phyloP scores from a whole-genome alignment of 2,888 invertebrate species.

The Brenthis daphne region DNA sequence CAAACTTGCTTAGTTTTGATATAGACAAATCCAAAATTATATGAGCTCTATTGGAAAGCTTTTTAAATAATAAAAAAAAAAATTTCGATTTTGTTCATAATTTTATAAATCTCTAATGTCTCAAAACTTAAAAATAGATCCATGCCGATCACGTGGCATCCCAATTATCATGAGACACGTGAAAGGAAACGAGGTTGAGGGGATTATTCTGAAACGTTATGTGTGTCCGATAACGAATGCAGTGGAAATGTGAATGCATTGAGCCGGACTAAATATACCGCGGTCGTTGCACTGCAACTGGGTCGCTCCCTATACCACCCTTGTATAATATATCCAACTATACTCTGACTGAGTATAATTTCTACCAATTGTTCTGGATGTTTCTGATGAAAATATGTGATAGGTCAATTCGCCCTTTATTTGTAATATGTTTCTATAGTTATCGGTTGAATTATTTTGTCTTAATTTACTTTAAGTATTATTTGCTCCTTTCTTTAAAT shows the following conservation, averaged over 20 bases:
- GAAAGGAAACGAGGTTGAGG: conserved; percentile 41
- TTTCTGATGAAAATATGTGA: conserved; percentile 18
- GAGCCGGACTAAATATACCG: conserved; percentile 71
- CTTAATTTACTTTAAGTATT: no score
- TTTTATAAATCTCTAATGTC: conserved; percentile 11
- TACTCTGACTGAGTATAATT: conserved; percentile 12
- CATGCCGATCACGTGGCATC: conserved; percentile 33
- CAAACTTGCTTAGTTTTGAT: no score
- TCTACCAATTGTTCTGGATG: conserved; percentile 25
- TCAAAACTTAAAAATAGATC: conserved; percentile 26
- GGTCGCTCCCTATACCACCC: conserved; percentile 58
- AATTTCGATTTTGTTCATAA: neutral
- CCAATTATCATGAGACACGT: conserved; percentile 36
- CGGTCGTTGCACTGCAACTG: conserved; percentile 72
- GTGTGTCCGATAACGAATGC: conserved; percentile 56
- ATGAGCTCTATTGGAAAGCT: no score
- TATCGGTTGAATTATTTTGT: neutral
- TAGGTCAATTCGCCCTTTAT: neutral
- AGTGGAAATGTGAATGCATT: conserved; percentile 63
- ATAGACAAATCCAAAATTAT: no score
- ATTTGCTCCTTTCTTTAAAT: no score
- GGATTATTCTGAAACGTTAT: conserved; percentile 47
- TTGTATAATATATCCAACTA: conserved; percentile 20
- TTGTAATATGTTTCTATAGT: neutral
- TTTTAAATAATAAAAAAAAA: no score